A percentile compares a stretch with the other conserved stretches of the same genome.
Evolutionary conservation across 2,888 invertebrate species (phyloP).

Genomic region (Hyles lineata): DNA sequence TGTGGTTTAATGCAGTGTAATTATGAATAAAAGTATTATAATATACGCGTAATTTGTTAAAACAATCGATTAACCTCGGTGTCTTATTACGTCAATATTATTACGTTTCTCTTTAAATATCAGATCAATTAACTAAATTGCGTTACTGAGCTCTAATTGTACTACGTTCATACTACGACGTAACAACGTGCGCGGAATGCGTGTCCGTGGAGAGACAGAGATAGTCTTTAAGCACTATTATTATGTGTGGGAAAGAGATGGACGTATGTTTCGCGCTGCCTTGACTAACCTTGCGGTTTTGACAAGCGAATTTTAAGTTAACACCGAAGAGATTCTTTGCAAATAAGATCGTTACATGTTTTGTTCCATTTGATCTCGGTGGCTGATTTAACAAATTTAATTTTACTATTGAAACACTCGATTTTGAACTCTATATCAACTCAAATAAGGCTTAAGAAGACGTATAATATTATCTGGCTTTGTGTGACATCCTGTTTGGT

Average conservation of each 20-base stretch:
- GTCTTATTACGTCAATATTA: slow-evolving; percentile 1
- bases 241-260: neutral
- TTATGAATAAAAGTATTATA: neutral
- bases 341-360: slow-evolving; percentile 25
- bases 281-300: neutral
- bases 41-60: neutral
- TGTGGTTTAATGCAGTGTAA: too few species aligned
- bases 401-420: neutral
- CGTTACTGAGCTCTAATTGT: neutral
- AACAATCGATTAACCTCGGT: neutral
- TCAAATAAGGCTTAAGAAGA: neutral
- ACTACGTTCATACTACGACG: slow-evolving; percentile 8
- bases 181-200: slow-evolving; percentile 28
- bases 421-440: neutral
- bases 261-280: too few species aligned
- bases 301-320: slow-evolving; percentile 14
- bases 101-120: neutral
- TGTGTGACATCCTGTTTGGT: slow-evolving; percentile 21
- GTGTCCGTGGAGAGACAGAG: slow-evolving; percentile 16
- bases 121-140: slow-evolving; percentile 2
- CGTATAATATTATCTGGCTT: neutral
- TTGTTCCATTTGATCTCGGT: slow-evolving; percentile 22
- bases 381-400: neutral
- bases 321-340: slow-evolving; percentile 1
- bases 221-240: neutral